Conservation (phyloP, 2,888 invertebrate genomes). For the Sclerodermus sp. region DNA sequence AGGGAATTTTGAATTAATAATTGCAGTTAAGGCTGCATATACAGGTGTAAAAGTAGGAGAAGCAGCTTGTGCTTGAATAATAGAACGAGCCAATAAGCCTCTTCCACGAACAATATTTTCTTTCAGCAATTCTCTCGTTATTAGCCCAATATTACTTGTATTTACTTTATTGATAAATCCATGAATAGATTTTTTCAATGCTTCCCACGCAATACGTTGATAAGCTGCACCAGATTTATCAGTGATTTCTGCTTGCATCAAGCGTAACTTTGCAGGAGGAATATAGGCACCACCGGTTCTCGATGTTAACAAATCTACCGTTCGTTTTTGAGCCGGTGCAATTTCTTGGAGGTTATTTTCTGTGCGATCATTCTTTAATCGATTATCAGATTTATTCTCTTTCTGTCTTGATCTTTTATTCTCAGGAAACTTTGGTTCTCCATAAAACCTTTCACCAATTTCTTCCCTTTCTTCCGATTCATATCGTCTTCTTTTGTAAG, state of each 20-base stretch:
- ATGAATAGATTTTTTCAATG: slow-evolving; percentile 96
- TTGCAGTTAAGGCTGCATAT: slow-evolving; percentile 92
- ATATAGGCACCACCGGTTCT: slow-evolving; percentile 95
- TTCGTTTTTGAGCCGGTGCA: slow-evolving; percentile 57
- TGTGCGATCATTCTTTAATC: not conserved
- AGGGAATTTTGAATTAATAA: slow-evolving; percentile 97
- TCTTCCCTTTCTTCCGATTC: slow-evolving; percentile 11
- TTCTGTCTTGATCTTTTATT: slow-evolving; percentile 7
- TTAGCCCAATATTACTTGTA: slow-evolving; percentile 88
- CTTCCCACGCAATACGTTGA: slow-evolving; percentile 98
- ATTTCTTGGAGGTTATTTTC: slow-evolving; percentile 16
- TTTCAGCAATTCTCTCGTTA: slow-evolving; percentile 86
- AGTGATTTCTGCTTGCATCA: slow-evolving; percentile 95
- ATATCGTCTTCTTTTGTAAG: not conserved
- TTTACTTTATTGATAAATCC: slow-evolving; percentile 98
- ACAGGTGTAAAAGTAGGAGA: slow-evolving; percentile 98
- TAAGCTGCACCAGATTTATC: slow-evolving; percentile 95
- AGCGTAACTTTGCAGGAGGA: slow-evolving; percentile 90
- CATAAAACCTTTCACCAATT: slow-evolving; percentile 34
- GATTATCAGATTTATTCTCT: slow-evolving; percentile 1
- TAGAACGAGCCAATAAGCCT: slow-evolving; percentile 88
- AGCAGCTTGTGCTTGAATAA: slow-evolving; percentile 96
- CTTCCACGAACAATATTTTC: slow-evolving; percentile 96
- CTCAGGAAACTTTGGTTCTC: slow-evolving; percentile 17
- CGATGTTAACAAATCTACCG: slow-evolving; percentile 74